These are phyloP conservation scores for Entomobrya proxima DNA, from an alignment of 2,888 invertebrate species.

Conservation along the genomic window DNA sequence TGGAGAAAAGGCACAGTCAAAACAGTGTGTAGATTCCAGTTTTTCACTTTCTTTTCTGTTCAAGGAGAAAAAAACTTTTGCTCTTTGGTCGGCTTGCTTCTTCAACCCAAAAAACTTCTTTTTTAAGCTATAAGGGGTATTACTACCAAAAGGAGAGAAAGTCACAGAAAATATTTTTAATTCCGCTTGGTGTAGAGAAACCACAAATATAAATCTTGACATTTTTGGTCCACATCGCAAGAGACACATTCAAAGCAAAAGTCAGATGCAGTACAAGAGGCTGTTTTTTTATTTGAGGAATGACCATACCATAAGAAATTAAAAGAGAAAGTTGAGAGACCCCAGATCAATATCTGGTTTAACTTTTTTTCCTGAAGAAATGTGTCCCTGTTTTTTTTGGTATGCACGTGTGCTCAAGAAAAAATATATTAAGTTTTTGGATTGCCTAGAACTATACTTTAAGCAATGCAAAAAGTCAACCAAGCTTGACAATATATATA, in stretches of 20 bases:
- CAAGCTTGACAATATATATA: too few relatives aligned
- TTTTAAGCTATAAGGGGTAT: too few relatives aligned
- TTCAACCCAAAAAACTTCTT: too few relatives aligned
- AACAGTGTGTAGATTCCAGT: too few relatives aligned
- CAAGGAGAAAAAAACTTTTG: neutral
- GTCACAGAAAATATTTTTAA: too few relatives aligned
- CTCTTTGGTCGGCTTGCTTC: neutral
- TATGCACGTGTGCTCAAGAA: too few relatives aligned
- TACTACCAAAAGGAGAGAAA: too few relatives aligned
- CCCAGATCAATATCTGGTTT: neutral
- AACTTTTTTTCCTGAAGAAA: neutral
- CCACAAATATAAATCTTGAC: neutral
- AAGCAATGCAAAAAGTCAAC: too few relatives aligned
- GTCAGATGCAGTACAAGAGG: neutral
- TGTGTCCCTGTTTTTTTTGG: too few relatives aligned
- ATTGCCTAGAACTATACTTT: too few relatives aligned
- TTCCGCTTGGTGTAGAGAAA: neutral
- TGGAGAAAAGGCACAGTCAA: neutral
- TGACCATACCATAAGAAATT: conserved; percentile 1
- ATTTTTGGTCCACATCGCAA: neutral
- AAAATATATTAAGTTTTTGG: too few relatives aligned
- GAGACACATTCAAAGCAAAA: neutral
- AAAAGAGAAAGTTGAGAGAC: conserved; percentile 1
- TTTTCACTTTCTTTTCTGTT: neutral
- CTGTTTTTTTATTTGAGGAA: conserved; percentile 15